Evolutionary conservation across 1,140 invertebrate genomes (phyloP), one percentile per base, ranked within the genome.

Genomic region (Druon quercuslanigerum): DNA sequence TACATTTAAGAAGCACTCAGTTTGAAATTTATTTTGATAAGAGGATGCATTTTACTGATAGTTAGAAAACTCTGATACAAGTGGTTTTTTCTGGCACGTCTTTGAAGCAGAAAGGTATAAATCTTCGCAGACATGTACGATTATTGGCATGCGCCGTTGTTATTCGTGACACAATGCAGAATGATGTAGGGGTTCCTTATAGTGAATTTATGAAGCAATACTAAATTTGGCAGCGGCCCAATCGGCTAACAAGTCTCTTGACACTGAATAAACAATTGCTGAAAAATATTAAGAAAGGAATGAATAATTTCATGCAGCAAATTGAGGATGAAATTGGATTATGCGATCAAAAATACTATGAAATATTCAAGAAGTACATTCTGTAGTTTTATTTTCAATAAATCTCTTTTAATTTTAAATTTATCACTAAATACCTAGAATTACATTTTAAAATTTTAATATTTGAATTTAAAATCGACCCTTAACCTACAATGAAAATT

Each of bases 201-300:
- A 50, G 46, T 79, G 82, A 81, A 89, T 89, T 89, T 89, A 89
- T 89, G 87, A 87, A 87, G 88, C 86, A 90, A 90, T 90, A 90
- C 86, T 75, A 81, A 77, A 76, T 85, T 86, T 89, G 88, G 88
- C 87, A 83, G 72, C 79, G 83, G 76, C 82, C 87, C 88, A 90
- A 75, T 73, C 80, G 77, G 73, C 78, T 78, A 82, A 82, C 75
- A 78, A 78, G 79, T 85, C 81, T 79, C 79, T 83, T 82, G 85
- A 86, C 85, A 78, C 82, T 80, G 79, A 82, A 84, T 84, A 84
- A 85, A 86, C 81, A 84, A 86, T 79, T 78, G 78, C 77, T 12
- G 51, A 72, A 66, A 52, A 76, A 76, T 74, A 71, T 16, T 17
- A 50, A 56, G 46, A 51, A 51, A 72, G 46, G 56, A 79, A 75